Evolutionary conservation across 2,888 invertebrate genomes (phyloP).

Genomic region (Diachrysia chrysitis): DNA sequence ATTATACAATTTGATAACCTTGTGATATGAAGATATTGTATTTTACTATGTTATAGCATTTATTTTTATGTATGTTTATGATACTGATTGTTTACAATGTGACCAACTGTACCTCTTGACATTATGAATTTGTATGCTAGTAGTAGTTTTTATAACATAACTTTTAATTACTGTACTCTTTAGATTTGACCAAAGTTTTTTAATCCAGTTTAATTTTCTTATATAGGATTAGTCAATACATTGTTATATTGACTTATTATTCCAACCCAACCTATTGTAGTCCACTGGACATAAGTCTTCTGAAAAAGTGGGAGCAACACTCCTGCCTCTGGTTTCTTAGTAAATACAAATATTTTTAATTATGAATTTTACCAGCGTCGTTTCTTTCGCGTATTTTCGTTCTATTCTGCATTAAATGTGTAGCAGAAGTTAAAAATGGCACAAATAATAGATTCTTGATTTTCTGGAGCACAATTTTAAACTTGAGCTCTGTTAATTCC

Average conservation of each 20-base stretch:
- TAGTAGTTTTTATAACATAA: conserved; percentile 31
- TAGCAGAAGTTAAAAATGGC: not conserved
- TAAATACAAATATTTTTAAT: not conserved
- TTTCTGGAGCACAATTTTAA: conserved; percentile 11
- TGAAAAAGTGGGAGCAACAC: not conserved
- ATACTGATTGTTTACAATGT: conserved; percentile 61
- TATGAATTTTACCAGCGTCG: not conserved
- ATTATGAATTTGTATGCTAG: conserved; percentile 63
- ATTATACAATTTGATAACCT: conserved; percentile 61
- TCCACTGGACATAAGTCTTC: conserved; percentile 2
- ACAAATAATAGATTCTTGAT: not conserved
- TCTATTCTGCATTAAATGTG: not conserved
- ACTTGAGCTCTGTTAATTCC: conserved; percentile 21
- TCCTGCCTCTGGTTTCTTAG: not conserved
- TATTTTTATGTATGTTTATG: conserved; percentile 61
- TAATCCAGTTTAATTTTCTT: conserved; percentile 35
- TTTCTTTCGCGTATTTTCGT: not conserved
- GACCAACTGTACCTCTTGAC: conserved; percentile 67
- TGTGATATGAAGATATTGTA: conserved; percentile 71
- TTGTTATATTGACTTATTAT: conserved; percentile 2
- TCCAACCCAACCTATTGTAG: not conserved
- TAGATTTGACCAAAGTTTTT: conserved; percentile 48
- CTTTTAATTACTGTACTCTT: conserved; percentile 33
- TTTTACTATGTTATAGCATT: conserved; percentile 64
- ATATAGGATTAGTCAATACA: conserved; percentile 15